A percentile compares a stretch with the other conserved stretches of the same genome.
Conservation (phyloP, 2,888 invertebrate genomes). For the Lithophane semibrunnea region DNA sequence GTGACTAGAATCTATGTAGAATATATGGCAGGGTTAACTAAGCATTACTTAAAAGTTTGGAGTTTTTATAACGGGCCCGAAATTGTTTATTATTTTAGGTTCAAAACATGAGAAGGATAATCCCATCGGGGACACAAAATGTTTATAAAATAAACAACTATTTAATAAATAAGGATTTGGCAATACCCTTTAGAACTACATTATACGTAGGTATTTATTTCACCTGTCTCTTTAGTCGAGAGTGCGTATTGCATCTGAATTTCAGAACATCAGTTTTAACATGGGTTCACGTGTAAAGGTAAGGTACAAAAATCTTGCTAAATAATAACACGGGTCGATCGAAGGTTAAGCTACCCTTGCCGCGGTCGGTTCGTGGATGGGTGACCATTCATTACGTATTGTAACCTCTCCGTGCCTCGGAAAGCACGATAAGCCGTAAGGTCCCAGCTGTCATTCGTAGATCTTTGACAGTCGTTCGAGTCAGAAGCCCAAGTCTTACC, state of each 20-base stretch:
- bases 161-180: background rate
- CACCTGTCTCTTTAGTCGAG: background rate
- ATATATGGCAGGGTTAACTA: constrained; percentile 34
- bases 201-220: background rate
- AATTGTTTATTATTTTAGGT: background rate
- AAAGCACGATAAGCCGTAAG: no score
- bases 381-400: no score
- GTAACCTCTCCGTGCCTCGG: no score
- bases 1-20: constrained; percentile 31
- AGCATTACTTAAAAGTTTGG: constrained; percentile 2
- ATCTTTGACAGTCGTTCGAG: no score
- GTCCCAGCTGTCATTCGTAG: no score
- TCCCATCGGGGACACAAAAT: background rate
- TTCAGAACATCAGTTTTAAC: background rate
- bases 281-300: no score
- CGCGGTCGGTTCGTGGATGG: no score
- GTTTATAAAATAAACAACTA: background rate
- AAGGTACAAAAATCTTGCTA: no score
- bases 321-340: no score
- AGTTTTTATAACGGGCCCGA: background rate
- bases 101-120: background rate
- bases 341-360: no score
- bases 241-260: background rate
- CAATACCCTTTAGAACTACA: background rate
- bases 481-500: no score